Evolutionary conservation across 2,888 invertebrate genomes (phyloP).

Genomic region (Halictus quadricinctus): DNA sequence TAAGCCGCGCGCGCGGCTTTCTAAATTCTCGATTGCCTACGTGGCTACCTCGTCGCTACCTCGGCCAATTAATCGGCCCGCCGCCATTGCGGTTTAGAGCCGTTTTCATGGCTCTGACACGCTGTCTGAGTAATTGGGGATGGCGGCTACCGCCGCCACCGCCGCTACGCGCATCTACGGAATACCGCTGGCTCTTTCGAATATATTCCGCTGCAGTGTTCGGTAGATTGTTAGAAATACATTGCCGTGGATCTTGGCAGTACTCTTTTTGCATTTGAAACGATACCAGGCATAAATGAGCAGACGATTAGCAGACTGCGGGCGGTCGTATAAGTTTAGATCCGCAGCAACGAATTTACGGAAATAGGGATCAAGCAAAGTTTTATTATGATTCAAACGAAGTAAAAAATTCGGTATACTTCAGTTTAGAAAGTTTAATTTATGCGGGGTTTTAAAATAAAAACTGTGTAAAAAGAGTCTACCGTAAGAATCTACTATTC

Average conservation of each 20-base stretch:
- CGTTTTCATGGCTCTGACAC: slow-evolving; percentile 20
- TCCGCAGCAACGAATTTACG: no score
- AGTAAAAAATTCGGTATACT: no score
- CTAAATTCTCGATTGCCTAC: slow-evolving; percentile 39
- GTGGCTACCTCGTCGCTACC: slow-evolving; percentile 14
- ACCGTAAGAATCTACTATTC: no score
- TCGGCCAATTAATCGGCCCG: slow-evolving; percentile 25
- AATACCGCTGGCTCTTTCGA: background rate
- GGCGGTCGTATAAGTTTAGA: no score
- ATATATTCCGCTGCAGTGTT: background rate
- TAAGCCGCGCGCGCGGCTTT: slow-evolving; percentile 31
- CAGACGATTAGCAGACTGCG: no score
- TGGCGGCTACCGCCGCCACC: background rate
- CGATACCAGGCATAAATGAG: no score
- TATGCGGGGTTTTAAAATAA: no score
- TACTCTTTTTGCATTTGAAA: no score
- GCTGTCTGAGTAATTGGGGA: slow-evolving; percentile 18
- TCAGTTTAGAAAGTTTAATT: no score
- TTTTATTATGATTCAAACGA: no score
- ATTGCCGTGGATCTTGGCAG: background rate
- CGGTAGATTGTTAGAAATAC: background rate
- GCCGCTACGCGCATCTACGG: background rate
- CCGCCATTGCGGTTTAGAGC: background rate
- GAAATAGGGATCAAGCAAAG: no score
- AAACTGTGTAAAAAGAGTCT: no score